These are phyloP conservation scores for Spatulosminthurus flaviceps DNA, from an alignment of 2,888 invertebrate species.

Conservation along the genomic window DNA sequence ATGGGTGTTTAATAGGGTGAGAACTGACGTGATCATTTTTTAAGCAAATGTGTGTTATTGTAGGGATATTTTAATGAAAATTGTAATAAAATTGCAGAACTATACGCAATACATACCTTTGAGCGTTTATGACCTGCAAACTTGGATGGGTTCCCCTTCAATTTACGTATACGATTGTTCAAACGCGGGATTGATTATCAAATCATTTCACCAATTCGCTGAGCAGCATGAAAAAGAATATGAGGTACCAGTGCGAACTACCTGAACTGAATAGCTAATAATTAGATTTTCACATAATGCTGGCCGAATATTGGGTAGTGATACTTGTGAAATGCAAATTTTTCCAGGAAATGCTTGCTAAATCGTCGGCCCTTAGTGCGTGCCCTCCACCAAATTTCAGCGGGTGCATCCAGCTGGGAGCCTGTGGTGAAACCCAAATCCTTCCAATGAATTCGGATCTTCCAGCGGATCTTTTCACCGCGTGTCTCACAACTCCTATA, in stretches of 20 bases:
- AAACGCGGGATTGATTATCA: slow-evolving; percentile 95
- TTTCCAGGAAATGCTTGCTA: slow-evolving; percentile 57
- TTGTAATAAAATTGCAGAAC: slow-evolving; percentile 70
- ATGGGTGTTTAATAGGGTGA: slow-evolving; percentile 99
- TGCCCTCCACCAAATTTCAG: slow-evolving; percentile 70
- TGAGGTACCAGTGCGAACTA: slow-evolving; percentile 70
- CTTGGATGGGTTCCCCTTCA: slow-evolving; percentile 99
- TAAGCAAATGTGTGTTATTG: too few relatives aligned
- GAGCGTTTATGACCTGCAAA: slow-evolving; percentile 97
- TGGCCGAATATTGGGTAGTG: too few relatives aligned
- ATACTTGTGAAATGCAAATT: slow-evolving; percentile 4
- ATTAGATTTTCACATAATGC: too few relatives aligned
- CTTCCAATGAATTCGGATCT: slow-evolving; percentile 97
- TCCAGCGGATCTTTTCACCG: slow-evolving; percentile 96
- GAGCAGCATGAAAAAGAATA: slow-evolving; percentile 88
- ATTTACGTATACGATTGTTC: slow-evolving; percentile 99
- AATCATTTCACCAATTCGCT: slow-evolving; percentile 88
- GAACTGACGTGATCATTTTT: too few relatives aligned
- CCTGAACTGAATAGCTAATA: too few relatives aligned
- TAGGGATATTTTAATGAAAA: background rate
- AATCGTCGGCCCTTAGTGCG: slow-evolving; percentile 55
- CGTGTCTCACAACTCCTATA: slow-evolving; percentile 98
- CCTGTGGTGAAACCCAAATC: slow-evolving; percentile 91
- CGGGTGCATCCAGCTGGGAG: slow-evolving; percentile 96
- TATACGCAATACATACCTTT: slow-evolving; percentile 99